phyloP scores from a whole-genome alignment of 2,888 invertebrate species.

The Carpatolechia fugitivella region DNA sequence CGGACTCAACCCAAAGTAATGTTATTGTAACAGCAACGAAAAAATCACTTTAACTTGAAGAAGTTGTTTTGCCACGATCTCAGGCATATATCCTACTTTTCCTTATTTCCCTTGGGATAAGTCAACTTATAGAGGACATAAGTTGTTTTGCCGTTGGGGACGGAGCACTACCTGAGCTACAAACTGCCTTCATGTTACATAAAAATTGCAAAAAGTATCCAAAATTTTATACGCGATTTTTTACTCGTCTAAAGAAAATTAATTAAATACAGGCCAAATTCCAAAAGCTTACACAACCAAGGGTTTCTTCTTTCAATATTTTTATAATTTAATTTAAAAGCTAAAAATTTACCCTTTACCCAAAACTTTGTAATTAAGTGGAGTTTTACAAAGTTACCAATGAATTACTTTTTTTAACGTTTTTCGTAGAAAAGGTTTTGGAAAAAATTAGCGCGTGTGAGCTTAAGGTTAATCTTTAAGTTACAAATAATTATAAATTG shows the following conservation, averaged over 20 bases:
- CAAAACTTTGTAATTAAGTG: slow-evolving; percentile 12
- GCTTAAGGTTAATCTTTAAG: not conserved
- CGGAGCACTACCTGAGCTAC: slow-evolving; percentile 10
- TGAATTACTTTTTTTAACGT: not conserved
- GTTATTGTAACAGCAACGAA: not conserved
- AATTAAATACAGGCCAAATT: slow-evolving; percentile 13
- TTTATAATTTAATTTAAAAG: slow-evolving; percentile 8
- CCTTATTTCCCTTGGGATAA: slow-evolving; percentile 75
- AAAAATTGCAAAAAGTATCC: not conserved
- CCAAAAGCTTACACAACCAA: slow-evolving; percentile 10
- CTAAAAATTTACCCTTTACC: slow-evolving; percentile 10
- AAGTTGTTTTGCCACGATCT: slow-evolving; percentile 67
- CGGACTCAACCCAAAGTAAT: not conserved
- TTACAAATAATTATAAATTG: too few species aligned
- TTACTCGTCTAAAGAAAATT: not conserved
- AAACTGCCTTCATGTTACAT: not conserved
- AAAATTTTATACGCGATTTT: not conserved
- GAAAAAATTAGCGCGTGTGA: not conserved
- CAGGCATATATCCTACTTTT: slow-evolving; percentile 65
- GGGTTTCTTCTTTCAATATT: slow-evolving; percentile 10
- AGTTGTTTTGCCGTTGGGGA: slow-evolving; percentile 57
- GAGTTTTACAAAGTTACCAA: slow-evolving; percentile 4
- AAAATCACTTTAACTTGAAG: slow-evolving; percentile 18
- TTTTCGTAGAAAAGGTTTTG: too few species aligned
- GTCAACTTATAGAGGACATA: slow-evolving; percentile 70